Conservation (phyloP, 1,140 invertebrate species). For the Scylla paramamosain region DNA sequence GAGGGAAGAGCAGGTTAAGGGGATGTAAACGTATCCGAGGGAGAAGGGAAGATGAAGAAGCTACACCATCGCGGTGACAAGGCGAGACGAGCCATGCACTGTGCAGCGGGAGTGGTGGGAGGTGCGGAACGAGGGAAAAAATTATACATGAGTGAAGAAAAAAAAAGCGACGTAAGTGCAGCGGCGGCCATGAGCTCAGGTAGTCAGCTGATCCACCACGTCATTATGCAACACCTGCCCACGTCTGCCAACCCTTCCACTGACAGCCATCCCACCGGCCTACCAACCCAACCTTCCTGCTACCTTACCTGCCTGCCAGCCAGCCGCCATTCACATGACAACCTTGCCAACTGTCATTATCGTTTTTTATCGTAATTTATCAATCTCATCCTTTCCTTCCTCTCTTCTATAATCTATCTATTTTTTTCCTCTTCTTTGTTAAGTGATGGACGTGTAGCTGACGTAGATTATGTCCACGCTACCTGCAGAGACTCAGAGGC, state of each 20-base stretch:
- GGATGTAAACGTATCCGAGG: not conserved
- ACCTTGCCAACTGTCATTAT: not conserved
- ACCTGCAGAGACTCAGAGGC: no score
- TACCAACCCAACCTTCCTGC: not conserved
- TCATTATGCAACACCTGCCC: constrained; percentile 45
- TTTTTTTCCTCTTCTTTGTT: not conserved
- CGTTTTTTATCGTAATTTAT: not conserved
- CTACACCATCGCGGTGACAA: no score
- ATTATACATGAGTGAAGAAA: not conserved
- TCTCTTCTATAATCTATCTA: not conserved
- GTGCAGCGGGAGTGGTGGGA: no score
- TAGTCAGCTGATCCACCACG: constrained; percentile 45
- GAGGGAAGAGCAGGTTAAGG: not conserved
- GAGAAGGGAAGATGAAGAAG: not conserved
- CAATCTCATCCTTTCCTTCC: not conserved
- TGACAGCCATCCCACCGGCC: not conserved
- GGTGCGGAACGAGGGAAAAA: no score
- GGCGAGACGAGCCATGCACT: no score
- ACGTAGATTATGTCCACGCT: no score
- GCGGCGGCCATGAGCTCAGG: constrained; percentile 37
- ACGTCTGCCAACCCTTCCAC: constrained; percentile 43
- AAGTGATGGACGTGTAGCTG: no score
- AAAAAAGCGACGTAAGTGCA: not conserved
- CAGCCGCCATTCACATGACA: not conserved
- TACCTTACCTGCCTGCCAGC: not conserved